These are phyloP conservation scores for Microplitis demolitor DNA, from an alignment of 1,140 invertebrate genomes.

Conservation along the genomic window DNA sequence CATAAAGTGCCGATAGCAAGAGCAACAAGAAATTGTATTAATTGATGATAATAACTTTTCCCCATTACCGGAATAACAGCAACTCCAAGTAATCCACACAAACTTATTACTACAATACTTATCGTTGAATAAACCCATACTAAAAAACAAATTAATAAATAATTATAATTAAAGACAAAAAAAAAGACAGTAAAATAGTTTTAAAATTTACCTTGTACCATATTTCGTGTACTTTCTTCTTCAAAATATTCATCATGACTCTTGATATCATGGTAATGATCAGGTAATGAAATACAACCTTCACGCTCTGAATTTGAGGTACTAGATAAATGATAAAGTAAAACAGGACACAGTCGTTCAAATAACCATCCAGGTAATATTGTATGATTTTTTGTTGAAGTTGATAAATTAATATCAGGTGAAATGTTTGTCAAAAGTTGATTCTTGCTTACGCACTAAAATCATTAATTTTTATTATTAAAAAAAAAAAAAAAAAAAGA, in stretches of 20 bases:
- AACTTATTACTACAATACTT: constrained; percentile 81
- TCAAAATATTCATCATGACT: constrained; percentile 32
- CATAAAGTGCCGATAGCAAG: constrained; percentile 89
- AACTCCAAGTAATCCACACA: constrained; percentile 82
- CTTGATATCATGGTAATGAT: constrained; percentile 34
- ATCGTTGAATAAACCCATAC: constrained; percentile 83
- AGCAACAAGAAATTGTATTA: constrained; percentile 90
- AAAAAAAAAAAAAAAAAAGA: neutral
- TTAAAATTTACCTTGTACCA: constrained; percentile 46
- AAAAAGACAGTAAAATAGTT: neutral
- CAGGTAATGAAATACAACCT: constrained; percentile 63
- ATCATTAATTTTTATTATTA: neutral
- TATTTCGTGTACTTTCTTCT: constrained; percentile 45
- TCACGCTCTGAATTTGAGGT: constrained; percentile 59
- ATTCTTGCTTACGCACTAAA: constrained; percentile 55
- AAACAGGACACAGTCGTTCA: constrained; percentile 67
- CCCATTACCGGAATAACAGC: constrained; percentile 89
- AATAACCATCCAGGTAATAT: constrained; percentile 55
- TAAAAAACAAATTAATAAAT: constrained; percentile 44
- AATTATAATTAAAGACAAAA: constrained; percentile 7
- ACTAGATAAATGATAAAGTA: constrained; percentile 68
- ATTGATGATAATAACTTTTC: constrained; percentile 85
- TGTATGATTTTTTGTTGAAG: constrained; percentile 37
- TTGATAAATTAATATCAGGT: constrained; percentile 36
- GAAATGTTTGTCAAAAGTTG: constrained; percentile 52